Conservation (phyloP, 2,113 vertebrate species). For the Corydoras maculifer region DNA sequence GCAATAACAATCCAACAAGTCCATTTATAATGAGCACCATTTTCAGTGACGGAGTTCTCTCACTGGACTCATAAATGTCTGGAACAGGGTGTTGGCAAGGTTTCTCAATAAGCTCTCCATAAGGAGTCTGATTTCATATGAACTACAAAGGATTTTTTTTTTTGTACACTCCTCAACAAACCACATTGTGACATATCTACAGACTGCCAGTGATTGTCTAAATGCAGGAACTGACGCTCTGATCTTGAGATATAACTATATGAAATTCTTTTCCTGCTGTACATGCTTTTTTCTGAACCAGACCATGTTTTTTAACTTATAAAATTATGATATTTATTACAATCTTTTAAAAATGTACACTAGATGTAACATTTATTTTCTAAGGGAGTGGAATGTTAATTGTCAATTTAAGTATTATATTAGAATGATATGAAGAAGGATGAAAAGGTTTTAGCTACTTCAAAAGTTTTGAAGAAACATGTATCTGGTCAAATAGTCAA, state of each 20-base stretch:
- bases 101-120: constrained; percentile 3
- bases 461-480: too few relatives aligned
- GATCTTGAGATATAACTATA: not conserved
- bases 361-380: too few relatives aligned
- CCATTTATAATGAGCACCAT: constrained; percentile 25
- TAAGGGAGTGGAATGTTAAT: too few relatives aligned
- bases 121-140: constrained; percentile 22
- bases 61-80: constrained; percentile 20
- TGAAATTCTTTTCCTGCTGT: not conserved
- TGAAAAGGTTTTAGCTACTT: too few relatives aligned
- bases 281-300: not conserved
- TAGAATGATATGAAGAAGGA: too few relatives aligned
- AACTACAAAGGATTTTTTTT: constrained; percentile 26
- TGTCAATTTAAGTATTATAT: too few relatives aligned
- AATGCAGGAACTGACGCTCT: not conserved
- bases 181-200: constrained; percentile 6
- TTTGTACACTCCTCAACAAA: not conserved
- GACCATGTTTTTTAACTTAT: too few relatives aligned
- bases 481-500: too few relatives aligned
- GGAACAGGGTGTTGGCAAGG: constrained; percentile 12
- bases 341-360: too few relatives aligned
- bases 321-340: too few relatives aligned
- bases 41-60: constrained; percentile 30
- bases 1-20: constrained; percentile 35
- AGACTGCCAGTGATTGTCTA: not conserved